Percentiles rank a stretch among this genome's conserved stretches.
These are phyloP conservation scores for Mormoops blainvillei DNA, from an alignment of 2,113 vertebrate genomes.

Conservation along the genomic window DNA sequence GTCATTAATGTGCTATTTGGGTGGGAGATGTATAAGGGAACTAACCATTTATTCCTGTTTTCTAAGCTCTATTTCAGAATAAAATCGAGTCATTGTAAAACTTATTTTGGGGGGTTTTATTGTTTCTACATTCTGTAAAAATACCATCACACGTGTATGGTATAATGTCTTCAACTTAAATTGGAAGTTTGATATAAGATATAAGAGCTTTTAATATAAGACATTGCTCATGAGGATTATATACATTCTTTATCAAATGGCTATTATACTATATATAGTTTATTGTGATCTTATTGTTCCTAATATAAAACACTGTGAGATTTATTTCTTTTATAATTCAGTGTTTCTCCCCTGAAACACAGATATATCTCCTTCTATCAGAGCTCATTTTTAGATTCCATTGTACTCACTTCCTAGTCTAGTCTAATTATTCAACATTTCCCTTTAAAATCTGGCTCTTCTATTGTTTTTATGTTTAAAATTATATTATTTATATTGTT, in stretches of 20 bases:
- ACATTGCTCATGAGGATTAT: background rate
- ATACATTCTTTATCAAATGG: background rate
- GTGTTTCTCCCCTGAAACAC: background rate
- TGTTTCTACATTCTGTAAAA: background rate
- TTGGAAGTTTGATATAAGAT: background rate
- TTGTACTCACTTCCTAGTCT: background rate
- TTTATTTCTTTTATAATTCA: background rate
- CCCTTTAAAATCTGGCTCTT: background rate
- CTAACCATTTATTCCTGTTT: background rate
- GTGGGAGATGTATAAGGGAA: background rate
- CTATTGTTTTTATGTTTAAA: background rate
- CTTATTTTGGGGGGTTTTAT: background rate
- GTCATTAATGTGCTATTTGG: background rate
- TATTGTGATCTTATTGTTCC: background rate
- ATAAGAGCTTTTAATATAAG: background rate
- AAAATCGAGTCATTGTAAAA: background rate
- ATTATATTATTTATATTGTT: background rate
- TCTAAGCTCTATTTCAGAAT: background rate
- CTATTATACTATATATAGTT: background rate
- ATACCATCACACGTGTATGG: background rate
- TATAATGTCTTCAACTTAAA: background rate
- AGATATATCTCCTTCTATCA: background rate
- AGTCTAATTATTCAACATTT: background rate
- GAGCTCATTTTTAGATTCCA: background rate
- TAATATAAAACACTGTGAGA: background rate